Evolutionary conservation across 2,113 vertebrate genomes (phyloP).

Genomic region (Heterochromis multidens): DNA sequence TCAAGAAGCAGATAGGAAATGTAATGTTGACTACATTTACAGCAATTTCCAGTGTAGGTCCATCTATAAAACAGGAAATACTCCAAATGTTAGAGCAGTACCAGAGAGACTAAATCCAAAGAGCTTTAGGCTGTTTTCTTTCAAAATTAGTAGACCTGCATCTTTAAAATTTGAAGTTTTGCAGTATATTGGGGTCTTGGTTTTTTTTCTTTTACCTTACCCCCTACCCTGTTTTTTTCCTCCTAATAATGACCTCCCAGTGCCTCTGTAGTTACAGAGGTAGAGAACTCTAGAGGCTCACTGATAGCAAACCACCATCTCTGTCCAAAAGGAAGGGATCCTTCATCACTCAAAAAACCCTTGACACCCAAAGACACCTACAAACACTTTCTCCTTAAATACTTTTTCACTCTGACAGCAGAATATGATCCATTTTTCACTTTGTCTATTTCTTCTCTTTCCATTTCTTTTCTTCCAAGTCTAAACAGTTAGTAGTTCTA

Average conservation of each 20-base stretch:
- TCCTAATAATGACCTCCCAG: background rate
- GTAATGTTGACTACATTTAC: background rate
- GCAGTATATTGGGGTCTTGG: background rate
- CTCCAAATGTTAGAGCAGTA: background rate
- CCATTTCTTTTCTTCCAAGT: background rate
- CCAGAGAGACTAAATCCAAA: background rate
- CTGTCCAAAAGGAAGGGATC: constrained; percentile 14
- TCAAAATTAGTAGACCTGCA: background rate
- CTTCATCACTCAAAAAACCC: constrained; percentile 34
- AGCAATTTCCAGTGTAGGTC: background rate
- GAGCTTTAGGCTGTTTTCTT: background rate
- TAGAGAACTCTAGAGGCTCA: background rate
- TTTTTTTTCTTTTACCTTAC: background rate
- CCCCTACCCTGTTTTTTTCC: background rate
- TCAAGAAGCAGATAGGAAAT: constrained; percentile 7
- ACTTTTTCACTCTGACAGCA: background rate
- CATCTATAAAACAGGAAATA: background rate
- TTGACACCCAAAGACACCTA: background rate
- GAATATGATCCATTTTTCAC: background rate
- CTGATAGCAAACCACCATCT: background rate
- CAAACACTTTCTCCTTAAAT: background rate
- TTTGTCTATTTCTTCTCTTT: background rate
- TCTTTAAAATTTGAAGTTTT: background rate
- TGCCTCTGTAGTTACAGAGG: background rate
- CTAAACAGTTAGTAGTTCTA: no score